Evolutionary conservation across 2,113 vertebrate species (phyloP).

Genomic region (Zosterops pallidus): DNA sequence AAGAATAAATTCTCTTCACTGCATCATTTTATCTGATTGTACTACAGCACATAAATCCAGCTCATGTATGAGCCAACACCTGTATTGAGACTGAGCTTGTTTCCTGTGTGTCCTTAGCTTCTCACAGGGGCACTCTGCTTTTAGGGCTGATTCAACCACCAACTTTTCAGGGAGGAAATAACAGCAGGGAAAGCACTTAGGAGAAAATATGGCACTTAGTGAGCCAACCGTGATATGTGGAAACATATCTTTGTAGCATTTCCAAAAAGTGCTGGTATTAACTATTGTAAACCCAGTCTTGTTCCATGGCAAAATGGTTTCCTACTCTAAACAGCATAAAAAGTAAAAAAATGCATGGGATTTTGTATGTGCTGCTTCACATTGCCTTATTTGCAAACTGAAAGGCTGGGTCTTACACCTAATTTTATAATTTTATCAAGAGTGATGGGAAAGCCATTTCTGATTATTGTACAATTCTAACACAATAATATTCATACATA

Average conservation of each 20-base stretch:
- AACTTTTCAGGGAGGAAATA: neutral
- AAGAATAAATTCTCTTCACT: neutral
- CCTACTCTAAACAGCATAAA: neutral
- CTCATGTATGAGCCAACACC: neutral
- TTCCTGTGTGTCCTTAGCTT: neutral
- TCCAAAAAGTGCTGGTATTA: neutral
- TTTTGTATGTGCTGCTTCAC: neutral
- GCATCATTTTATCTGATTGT: neutral
- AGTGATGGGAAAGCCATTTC: neutral
- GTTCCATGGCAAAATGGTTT: neutral
- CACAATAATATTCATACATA: neutral
- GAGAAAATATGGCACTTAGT: neutral
- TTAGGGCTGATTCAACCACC: neutral
- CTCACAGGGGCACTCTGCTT: neutral
- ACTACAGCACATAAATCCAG: fast-evolving
- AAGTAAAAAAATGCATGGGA: neutral
- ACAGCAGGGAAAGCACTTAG: neutral
- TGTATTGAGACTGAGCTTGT: neutral
- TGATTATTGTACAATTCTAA: neutral
- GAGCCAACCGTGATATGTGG: neutral
- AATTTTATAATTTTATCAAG: neutral
- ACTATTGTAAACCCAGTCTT: neutral
- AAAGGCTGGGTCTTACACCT: neutral
- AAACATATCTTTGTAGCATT: neutral
- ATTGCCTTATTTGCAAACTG: neutral